A percentile compares a stretch with the other conserved stretches of the same genome.
Conservation (phyloP, 2,113 vertebrate species). For the Pithys albifrons region DNA sequence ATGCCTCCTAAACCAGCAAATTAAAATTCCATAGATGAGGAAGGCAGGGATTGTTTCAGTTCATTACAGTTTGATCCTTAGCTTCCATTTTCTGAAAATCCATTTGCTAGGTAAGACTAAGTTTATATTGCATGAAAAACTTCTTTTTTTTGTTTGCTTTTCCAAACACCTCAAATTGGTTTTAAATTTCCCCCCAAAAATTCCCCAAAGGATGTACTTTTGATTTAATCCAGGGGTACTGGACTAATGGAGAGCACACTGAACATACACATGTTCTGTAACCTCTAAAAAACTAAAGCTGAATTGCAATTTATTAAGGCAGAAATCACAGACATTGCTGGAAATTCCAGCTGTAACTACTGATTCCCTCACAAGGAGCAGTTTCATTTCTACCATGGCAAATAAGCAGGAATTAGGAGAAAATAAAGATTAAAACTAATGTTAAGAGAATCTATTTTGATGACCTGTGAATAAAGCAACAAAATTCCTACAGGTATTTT, state of each 20-base stretch:
- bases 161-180: neutral
- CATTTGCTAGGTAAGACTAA: neutral
- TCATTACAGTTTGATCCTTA: neutral
- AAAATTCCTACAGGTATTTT: neutral
- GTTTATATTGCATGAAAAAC: neutral
- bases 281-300: neutral
- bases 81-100: neutral
- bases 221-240: neutral
- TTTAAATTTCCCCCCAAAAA: neutral
- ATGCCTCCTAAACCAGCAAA: constrained; percentile 25
- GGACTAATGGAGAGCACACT: neutral
- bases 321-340: neutral
- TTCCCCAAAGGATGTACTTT: neutral
- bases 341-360: neutral
- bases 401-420: neutral
- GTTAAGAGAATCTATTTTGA: neutral
- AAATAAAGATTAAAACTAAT: neutral
- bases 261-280: neutral
- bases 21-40: neutral
- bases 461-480: neutral
- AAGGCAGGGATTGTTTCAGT: neutral
- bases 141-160: neutral
- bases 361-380: neutral
- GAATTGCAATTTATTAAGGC: neutral
- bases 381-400: neutral